phyloP scores from a whole-genome alignment of 2,113 vertebrate species.

The Labeo rohita region DNA sequence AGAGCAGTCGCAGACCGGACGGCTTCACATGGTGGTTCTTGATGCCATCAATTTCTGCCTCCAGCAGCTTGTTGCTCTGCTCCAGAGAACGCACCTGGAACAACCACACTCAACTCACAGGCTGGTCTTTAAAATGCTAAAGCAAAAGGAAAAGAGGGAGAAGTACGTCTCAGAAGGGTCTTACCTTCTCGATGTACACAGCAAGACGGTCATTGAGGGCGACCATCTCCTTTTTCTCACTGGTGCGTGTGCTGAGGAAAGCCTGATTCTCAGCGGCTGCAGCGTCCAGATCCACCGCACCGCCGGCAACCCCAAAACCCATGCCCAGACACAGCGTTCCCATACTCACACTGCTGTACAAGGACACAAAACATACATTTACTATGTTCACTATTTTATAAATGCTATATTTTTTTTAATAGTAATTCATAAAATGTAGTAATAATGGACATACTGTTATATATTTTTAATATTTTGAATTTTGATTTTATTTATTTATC shows the following conservation, averaged over 20 bases:
- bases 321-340: slow-evolving; percentile 62
- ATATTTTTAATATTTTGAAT: background rate
- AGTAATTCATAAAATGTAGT: background rate
- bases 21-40: slow-evolving; percentile 61
- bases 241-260: slow-evolving; percentile 70
- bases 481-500: background rate
- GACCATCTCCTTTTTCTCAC: slow-evolving; percentile 73
- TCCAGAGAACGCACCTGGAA: slow-evolving; percentile 74
- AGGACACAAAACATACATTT: background rate
- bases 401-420: background rate
- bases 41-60: slow-evolving; percentile 70
- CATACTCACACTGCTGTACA: slow-evolving; percentile 68
- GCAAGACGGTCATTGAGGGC: slow-evolving; percentile 78
- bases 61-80: slow-evolving; percentile 68
- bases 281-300: slow-evolving; percentile 68
- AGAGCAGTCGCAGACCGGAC: slow-evolving; percentile 70
- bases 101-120: background rate
- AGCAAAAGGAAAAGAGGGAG: background rate
- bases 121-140: background rate
- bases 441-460: too few species aligned
- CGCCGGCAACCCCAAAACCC: slow-evolving; percentile 58
- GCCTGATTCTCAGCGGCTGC: slow-evolving; percentile 74
- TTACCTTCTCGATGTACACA: slow-evolving; percentile 74
- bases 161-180: background rate
- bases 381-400: background rate